phyloP scores from a whole-genome alignment of 2,797 vertebrate genomes.

The Fistularia commersonii region DNA sequence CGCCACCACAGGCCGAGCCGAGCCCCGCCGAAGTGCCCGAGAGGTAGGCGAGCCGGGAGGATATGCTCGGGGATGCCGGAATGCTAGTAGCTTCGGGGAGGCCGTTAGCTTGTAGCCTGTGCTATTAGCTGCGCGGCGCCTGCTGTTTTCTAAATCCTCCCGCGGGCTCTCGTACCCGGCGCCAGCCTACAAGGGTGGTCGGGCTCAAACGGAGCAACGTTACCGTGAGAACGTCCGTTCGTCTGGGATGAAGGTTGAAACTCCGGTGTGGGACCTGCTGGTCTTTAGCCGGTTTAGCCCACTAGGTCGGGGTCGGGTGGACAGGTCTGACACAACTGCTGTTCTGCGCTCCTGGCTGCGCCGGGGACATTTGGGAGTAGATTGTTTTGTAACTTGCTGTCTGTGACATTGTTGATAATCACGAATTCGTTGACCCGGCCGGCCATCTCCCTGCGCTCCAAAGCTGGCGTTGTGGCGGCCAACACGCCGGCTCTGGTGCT shows the following conservation, averaged over 20 bases:
- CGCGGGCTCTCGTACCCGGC: too few species aligned
- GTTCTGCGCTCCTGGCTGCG: not conserved
- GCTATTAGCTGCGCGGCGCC: conserved; percentile 3
- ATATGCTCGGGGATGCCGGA: conserved; percentile 50
- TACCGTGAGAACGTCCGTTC: too few species aligned
- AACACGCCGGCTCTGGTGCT: not conserved
- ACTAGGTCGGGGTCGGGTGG: conserved; percentile 33
- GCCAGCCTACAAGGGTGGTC: too few species aligned
- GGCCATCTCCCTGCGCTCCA: not conserved
- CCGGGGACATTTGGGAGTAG: too few species aligned
- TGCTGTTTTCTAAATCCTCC: not conserved
- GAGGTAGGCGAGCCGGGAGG: conserved; percentile 61
- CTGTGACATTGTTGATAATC: too few species aligned
- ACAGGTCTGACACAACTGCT: conserved; percentile 11
- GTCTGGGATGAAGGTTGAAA: not conserved
- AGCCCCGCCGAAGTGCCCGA: conserved; percentile 64
- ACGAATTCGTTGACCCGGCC: too few species aligned
- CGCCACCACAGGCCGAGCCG: conserved; percentile 78
- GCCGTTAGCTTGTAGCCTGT: conserved; percentile 9
- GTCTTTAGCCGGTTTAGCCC: conserved; percentile 31
- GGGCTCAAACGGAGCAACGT: too few species aligned
- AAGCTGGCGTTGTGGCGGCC: not conserved
- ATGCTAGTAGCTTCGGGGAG: conserved; percentile 19
- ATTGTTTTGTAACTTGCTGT: too few species aligned
- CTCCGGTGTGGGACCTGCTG: not conserved